Conservation (phyloP, 1,140 invertebrate genomes). For the Heliconius melpomene region DNA sequence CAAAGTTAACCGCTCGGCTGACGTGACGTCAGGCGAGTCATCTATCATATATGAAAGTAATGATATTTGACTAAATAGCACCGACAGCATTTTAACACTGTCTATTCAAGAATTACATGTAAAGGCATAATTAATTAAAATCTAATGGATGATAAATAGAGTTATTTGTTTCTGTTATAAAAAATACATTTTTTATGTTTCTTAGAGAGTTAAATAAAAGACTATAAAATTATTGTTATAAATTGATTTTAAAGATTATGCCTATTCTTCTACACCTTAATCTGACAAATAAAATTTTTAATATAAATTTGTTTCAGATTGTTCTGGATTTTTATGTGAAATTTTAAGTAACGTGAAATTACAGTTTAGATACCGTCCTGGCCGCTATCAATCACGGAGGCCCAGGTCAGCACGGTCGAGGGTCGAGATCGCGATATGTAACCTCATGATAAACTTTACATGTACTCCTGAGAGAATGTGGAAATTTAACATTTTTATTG, state of each 20-base stretch:
- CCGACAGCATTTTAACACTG: conserved; percentile 7
- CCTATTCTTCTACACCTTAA: neutral
- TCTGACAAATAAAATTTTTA: no score
- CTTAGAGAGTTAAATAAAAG: no score
- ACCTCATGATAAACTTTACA: conserved; percentile 42
- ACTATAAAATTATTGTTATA: no score
- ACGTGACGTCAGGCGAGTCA: conserved; percentile 22
- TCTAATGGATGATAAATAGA: neutral
- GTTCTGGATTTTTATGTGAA: neutral
- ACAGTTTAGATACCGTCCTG: conserved; percentile 39
- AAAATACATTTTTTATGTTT: no score
- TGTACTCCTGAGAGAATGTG: conserved; percentile 5
- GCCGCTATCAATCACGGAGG: conserved; percentile 44
- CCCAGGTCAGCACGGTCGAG: conserved; percentile 49
- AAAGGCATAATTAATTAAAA: conserved; percentile 12
- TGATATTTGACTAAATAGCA: conserved; percentile 17
- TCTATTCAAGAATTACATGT: neutral
- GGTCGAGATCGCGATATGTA: conserved; percentile 48
- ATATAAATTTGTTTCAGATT: no score
- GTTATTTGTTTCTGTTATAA: neutral
- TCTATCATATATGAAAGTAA: conserved; percentile 23
- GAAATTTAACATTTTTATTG: neutral
- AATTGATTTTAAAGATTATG: neutral
- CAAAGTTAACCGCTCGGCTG: conserved; percentile 9
- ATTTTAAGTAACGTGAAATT: conserved; percentile 36